Conservation (phyloP, 2,113 vertebrate genomes). For the Passer montanus region DNA sequence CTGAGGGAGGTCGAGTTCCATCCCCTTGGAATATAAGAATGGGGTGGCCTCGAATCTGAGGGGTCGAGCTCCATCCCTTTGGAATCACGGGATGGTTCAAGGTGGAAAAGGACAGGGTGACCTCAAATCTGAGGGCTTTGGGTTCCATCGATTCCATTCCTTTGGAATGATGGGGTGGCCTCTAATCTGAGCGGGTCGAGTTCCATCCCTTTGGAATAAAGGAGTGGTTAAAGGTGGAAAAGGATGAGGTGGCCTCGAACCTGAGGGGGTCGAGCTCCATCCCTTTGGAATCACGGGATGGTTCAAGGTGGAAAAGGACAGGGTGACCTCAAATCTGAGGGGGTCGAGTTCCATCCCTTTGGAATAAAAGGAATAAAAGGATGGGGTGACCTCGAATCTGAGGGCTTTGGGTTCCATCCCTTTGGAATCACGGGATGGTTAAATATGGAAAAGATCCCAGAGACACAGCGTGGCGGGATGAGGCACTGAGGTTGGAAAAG, state of each 20-base stretch:
- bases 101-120: not conserved
- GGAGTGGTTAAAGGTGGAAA: too few species aligned
- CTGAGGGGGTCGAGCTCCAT: not conserved
- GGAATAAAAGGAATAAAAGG: too few species aligned
- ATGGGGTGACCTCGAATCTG: too few species aligned
- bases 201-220: not conserved
- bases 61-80: rapidly evolving
- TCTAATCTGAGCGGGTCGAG: too few species aligned
- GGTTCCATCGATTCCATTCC: too few species aligned
- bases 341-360: too few species aligned
- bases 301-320: too few species aligned
- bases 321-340: too few species aligned
- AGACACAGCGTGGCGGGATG: not conserved
- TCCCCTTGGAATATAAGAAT: not conserved
- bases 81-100: too few species aligned
- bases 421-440: not conserved
- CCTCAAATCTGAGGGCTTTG: not conserved
- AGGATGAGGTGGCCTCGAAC: not conserved
- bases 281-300: not conserved
- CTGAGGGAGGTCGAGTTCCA: not conserved
- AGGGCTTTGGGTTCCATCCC: not conserved
- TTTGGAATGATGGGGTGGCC: too few species aligned
- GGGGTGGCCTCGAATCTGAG: not conserved
- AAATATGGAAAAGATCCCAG: not conserved
- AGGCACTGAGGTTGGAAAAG: not conserved